A percentile compares a stretch with the other conserved stretches of the same genome.
These are phyloP conservation scores for Ursus arctos DNA, from an alignment of 2,113 vertebrate species.

Conservation along the genomic window DNA sequence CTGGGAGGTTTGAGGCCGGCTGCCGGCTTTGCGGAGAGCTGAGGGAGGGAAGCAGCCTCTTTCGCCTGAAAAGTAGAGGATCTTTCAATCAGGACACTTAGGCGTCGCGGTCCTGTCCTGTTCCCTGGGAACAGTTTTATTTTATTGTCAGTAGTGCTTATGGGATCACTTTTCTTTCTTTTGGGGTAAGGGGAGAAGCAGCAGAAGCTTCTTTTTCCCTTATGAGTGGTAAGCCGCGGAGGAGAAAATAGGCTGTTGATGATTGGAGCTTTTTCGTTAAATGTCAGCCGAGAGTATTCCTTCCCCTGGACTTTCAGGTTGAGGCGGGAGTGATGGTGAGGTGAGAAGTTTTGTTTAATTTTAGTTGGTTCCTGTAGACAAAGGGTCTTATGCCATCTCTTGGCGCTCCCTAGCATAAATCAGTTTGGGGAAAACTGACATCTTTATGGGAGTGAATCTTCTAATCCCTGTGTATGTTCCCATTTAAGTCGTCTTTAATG, in stretches of 20 bases:
- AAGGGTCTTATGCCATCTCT: not conserved
- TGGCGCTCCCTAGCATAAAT: not conserved
- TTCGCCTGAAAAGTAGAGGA: fast-evolving
- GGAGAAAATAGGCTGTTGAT: no score
- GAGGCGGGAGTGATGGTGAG: not conserved
- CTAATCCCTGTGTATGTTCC: not conserved
- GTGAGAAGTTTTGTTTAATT: not conserved
- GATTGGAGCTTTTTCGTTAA: not conserved
- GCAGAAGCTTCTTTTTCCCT: not conserved
- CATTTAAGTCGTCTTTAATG: not conserved
- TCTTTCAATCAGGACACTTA: fast-evolving
- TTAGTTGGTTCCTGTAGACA: not conserved
- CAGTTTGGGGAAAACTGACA: not conserved
- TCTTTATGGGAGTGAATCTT: not conserved
- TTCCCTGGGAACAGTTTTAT: not conserved
- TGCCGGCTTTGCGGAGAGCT: not conserved
- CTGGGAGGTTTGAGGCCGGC: not conserved
- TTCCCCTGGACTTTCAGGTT: not conserved
- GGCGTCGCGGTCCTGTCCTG: not conserved
- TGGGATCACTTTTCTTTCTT: no score
- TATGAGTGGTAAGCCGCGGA: fast-evolving
- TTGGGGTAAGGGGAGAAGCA: not conserved
- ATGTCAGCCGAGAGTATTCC: not conserved
- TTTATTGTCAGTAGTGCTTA: not conserved
- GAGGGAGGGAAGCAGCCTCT: not conserved